Conservation (phyloP, 2,888 invertebrate species). For the Apomyelois bistriatella region DNA sequence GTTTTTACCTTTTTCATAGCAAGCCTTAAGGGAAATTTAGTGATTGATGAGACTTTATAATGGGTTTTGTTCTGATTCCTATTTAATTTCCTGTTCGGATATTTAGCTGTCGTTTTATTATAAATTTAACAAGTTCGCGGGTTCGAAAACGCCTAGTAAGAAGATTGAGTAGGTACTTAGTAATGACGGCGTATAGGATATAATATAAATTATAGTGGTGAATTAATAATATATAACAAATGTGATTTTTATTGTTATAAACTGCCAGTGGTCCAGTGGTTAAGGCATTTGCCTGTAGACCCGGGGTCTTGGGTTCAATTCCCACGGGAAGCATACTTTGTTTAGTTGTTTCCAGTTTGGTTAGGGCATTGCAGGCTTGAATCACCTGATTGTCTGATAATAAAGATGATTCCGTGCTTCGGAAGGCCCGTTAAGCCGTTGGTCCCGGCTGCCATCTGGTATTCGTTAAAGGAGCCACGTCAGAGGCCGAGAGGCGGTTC, state of each 20-base stretch:
- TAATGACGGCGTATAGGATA: background rate
- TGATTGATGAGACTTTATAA: constrained; percentile 70
- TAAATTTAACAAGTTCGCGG: constrained; percentile 26
- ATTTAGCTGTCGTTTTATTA: constrained; percentile 58
- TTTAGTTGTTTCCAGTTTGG: no score
- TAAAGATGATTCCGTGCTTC: no score
- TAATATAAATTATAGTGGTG: background rate
- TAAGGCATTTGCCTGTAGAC: no score
- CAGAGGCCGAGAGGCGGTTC: no score
- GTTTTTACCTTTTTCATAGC: constrained; percentile 33
- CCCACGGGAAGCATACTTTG: no score
- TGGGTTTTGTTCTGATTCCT: constrained; percentile 60
- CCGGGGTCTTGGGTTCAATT: no score
- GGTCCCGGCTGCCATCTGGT: no score
- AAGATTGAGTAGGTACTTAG: constrained; percentile 5
- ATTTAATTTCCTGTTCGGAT: constrained; percentile 69
- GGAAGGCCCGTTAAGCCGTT: no score
- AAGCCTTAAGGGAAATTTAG: constrained; percentile 35
- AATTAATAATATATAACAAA: background rate
- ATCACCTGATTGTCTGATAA: no score
- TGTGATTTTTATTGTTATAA: background rate
- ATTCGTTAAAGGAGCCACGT: no score
- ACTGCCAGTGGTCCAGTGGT: no score
- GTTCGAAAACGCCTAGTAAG: background rate
- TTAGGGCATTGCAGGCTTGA: no score